These are phyloP conservation scores for Bos javanicus DNA, from an alignment of 2,113 vertebrate species.

Conservation along the genomic window DNA sequence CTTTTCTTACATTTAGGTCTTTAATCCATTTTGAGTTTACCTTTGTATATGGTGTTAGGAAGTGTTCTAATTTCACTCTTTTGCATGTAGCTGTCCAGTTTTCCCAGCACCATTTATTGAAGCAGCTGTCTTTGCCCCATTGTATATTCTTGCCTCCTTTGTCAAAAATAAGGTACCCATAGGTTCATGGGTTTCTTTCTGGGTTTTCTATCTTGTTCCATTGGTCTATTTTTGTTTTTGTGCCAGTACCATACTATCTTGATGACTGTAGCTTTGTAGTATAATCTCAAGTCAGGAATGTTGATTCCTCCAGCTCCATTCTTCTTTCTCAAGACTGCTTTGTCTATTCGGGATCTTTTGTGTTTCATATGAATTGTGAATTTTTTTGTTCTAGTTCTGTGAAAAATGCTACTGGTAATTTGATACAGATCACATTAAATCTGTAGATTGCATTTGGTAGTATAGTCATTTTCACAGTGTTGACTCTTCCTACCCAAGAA, in stretches of 20 bases:
- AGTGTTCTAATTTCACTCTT: background rate
- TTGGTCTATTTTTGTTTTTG: background rate
- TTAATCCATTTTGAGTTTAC: background rate
- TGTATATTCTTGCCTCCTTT: background rate
- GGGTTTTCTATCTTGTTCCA: background rate
- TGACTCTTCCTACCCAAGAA: background rate
- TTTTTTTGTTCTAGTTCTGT: background rate
- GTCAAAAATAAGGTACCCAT: background rate
- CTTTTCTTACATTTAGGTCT: background rate
- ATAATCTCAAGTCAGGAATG: background rate
- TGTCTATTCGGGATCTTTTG: background rate
- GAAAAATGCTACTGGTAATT: background rate
- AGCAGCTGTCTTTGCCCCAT: background rate
- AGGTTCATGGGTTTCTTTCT: background rate
- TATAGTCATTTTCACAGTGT: background rate
- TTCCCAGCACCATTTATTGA: background rate
- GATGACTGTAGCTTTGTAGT: background rate
- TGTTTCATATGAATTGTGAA: background rate
- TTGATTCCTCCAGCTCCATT: background rate
- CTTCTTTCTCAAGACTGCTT: background rate
- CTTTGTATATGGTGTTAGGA: background rate
- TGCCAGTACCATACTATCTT: background rate
- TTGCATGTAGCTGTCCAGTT: background rate
- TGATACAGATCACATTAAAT: background rate
- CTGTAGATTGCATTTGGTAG: background rate